A percentile compares a stretch with the other conserved stretches of the same genome.
These are phyloP conservation scores for Oreochromis niloticus DNA, from an alignment of 2,113 vertebrate genomes.

Conservation along the genomic window DNA sequence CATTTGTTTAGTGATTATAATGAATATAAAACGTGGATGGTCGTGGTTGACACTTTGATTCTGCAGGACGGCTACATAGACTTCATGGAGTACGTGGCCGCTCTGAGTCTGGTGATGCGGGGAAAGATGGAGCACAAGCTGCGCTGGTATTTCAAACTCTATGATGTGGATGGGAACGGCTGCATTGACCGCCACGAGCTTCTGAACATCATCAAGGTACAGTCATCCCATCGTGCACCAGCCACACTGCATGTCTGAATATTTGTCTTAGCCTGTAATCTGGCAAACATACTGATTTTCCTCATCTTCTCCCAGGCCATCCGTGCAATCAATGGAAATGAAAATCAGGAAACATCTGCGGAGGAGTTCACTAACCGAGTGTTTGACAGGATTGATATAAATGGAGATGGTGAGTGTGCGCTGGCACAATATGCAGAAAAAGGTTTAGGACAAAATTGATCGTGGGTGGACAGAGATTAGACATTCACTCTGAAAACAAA, in stretches of 20 bases:
- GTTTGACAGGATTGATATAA: constrained; percentile 85
- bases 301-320: constrained; percentile 73
- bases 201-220: constrained; percentile 88
- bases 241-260: background rate
- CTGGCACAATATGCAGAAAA: background rate
- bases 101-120: constrained; percentile 85
- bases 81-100: constrained; percentile 91
- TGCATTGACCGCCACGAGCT: constrained; percentile 88
- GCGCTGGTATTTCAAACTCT: constrained; percentile 92
- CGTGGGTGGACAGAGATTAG: background rate
- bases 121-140: constrained; percentile 94
- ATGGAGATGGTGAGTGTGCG: constrained; percentile 80
- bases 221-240: background rate
- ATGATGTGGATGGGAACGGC: constrained; percentile 88
- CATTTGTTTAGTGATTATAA: background rate
- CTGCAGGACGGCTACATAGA: constrained; percentile 87
- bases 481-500: background rate
- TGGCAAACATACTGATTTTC: background rate
- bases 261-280: background rate
- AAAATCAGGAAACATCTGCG: constrained; percentile 69
- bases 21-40: background rate
- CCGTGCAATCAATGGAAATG: constrained; percentile 82
- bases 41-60: background rate
- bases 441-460: background rate
- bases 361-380: constrained; percentile 89